Base-by-base conservation (phyloP, 2,797 vertebrate genomes). In the Paguma larvata region DNA sequence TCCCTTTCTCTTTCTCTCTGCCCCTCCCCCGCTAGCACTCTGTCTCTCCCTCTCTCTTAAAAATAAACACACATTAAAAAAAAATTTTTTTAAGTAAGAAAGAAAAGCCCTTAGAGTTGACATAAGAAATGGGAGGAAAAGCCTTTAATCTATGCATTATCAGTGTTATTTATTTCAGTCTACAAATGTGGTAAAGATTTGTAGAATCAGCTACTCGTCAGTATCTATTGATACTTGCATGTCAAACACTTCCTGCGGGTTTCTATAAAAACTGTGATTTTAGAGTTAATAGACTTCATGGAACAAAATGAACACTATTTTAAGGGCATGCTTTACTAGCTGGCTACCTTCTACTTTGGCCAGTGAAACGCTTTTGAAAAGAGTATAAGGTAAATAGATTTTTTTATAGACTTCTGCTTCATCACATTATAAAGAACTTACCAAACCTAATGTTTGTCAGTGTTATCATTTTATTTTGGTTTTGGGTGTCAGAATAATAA, bases 381-480 rank as follows among this genome's bases (percentile, higher is more conserved):
- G 41, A 1, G 16, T 51, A 0, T 83, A 68, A 25, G 15, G 6
- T 82, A 75, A 84, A 87, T 32, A 70, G 46, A 63, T 84, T 85
- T 97, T 97, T 72, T 82, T 73, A 48, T 2, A 73, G 53, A 75
- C 10, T 90, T 90, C 23, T 97, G 73, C 59, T 90, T 34, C 51
- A 70, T 91, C 79, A 67, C 27, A 59, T 95, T 93, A 25, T 80
- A 80, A 86, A 92, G 53, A 86, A 80, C 34, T 62, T 86, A 27
- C 32, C 72, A 65, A 63, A 87, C 46, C 51, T 80, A 78, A 90
- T 86, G n/a, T 91, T 75, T 73, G 48, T 91, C 59, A 75, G 68
- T 68, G 15, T 80, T 94, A 95, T 94, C 67, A 56, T 80, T 85
- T 97, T 89, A 46, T 93, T 95, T 96, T 89, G 56, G 46, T 93